These are phyloP conservation scores for Hymenopus coronatus DNA, from an alignment of 2,888 invertebrate species.

Conservation along the genomic window DNA sequence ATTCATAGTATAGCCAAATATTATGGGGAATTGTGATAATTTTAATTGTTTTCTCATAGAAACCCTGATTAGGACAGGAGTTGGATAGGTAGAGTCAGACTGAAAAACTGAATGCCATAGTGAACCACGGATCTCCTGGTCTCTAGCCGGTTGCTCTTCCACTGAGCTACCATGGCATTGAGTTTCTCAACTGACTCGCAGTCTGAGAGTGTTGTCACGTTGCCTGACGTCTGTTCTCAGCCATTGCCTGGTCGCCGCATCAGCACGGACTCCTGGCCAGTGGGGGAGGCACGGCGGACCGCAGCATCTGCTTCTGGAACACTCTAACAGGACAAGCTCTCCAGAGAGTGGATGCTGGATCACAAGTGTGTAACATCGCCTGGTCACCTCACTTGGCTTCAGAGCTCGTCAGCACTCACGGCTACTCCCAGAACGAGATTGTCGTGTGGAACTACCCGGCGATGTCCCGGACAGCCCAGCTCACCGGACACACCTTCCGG, in stretches of 20 bases:
- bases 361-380: conserved; percentile 96
- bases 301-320: conserved; percentile 97
- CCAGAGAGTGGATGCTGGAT: conserved; percentile 98
- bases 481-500: conserved; percentile 94
- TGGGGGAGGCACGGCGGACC: conserved; percentile 97
- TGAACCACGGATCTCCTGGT: no score
- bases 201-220: no score
- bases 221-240: conserved; percentile 45
- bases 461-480: conserved; percentile 91
- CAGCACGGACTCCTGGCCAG: conserved; percentile 94
- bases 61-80: no score
- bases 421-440: conserved; percentile 98
- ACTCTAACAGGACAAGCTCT: conserved; percentile 96
- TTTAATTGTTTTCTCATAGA: no score
- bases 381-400: conserved; percentile 65
- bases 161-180: no score
- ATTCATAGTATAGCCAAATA: no score
- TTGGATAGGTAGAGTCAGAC: no score
- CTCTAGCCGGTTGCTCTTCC: no score
- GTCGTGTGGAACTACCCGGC: conserved; percentile 98
- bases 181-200: no score
- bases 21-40: no score
- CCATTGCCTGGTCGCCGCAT: conserved; percentile 98
- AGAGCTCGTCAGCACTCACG: conserved; percentile 78
- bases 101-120: no score